Conservation (phyloP, 2,113 vertebrate species). For the Coregonus clupeaformis region DNA sequence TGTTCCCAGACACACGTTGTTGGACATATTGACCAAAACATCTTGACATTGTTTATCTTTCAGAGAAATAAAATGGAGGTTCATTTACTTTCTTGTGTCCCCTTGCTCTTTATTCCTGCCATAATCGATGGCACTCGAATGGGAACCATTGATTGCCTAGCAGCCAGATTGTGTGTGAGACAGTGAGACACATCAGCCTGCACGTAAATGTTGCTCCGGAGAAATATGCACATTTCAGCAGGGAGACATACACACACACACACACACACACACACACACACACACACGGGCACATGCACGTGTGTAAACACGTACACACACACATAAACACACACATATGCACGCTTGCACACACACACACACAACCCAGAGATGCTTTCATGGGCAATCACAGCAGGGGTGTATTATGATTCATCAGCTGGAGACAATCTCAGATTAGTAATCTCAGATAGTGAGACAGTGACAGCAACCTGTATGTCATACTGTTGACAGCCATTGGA, state of each 20-base stretch:
- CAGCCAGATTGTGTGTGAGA: conserved; percentile 10
- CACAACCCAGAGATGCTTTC: too few relatives aligned
- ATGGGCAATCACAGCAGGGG: too few relatives aligned
- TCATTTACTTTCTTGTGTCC: conserved; percentile 60
- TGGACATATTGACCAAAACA: conserved; percentile 64
- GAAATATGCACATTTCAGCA: neutral
- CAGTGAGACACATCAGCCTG: neutral
- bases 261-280: neutral
- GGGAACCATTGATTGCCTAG: conserved; percentile 43
- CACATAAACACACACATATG: too few relatives aligned
- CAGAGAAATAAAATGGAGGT: conserved; percentile 69
- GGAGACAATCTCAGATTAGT: too few relatives aligned
- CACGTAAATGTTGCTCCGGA: conserved; percentile 3
- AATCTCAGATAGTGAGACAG: too few relatives aligned
- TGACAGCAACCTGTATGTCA: too few relatives aligned
- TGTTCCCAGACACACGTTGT: conserved; percentile 53
- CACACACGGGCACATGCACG: neutral
- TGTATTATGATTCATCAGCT: too few relatives aligned
- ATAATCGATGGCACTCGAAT: conserved; percentile 53
- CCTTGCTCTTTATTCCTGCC: conserved; percentile 48
- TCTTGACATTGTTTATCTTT: conserved; percentile 70
- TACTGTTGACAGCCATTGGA: too few relatives aligned
- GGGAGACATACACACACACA: neutral
- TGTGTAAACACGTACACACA: neutral
- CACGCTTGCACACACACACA: neutral